Conservation (phyloP, 2,797 vertebrate genomes). For the Hapalemur alaotrensis region DNA sequence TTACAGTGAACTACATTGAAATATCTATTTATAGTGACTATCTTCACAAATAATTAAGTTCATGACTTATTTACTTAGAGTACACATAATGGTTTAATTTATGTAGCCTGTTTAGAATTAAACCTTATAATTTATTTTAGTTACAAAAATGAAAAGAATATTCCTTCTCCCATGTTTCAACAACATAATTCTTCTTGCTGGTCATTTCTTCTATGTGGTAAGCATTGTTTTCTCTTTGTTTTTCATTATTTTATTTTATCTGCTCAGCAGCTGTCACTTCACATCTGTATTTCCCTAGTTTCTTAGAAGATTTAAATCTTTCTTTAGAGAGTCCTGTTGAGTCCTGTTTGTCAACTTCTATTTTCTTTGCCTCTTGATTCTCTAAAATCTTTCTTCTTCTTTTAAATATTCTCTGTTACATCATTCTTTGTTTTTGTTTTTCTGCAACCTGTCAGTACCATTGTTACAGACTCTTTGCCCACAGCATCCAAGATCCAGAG, state of each 20-base stretch:
- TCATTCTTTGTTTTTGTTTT: constrained; percentile 46
- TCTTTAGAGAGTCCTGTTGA: constrained; percentile 45
- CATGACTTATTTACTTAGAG: not conserved
- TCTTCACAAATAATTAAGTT: constrained; percentile 1
- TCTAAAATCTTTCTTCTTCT: not conserved
- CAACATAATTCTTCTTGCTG: not conserved
- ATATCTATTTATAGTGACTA: not conserved
- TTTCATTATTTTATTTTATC: not conserved
- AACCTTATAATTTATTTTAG: not conserved
- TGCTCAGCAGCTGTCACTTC: not conserved
- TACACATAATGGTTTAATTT: not conserved
- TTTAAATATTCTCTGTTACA: not conserved
- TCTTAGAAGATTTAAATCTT: not conserved
- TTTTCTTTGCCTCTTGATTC: not conserved
- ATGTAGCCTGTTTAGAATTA: not conserved
- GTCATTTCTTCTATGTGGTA: not conserved
- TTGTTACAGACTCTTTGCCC: constrained; percentile 48
- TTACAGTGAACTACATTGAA: not conserved
- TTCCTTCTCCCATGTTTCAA: not conserved
- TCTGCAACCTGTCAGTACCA: constrained; percentile 56
- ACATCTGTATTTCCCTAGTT: not conserved
- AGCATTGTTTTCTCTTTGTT: not conserved
- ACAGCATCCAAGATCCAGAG: constrained; percentile 35
- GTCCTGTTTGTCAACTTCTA: not conserved
- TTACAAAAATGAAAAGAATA: not conserved